These are phyloP conservation scores for Sebastiscus tertius DNA, from an alignment of 2,797 vertebrate species.

Conservation along the genomic window DNA sequence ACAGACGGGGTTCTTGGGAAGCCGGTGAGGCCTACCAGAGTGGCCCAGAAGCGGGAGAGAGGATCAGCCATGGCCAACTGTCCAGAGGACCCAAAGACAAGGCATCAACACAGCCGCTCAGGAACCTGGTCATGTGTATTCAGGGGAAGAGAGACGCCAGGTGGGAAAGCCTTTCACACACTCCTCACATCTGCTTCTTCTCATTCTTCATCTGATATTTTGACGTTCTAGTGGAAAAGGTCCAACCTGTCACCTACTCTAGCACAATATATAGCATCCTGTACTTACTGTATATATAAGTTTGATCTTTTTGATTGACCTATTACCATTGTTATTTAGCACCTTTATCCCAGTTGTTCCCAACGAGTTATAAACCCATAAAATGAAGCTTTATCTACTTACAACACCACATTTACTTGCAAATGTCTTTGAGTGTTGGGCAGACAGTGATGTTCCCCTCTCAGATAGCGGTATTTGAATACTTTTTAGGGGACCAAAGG, in stretches of 20 bases:
- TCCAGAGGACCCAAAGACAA: constrained; percentile 48
- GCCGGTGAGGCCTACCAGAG: background rate
- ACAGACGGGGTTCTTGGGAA: background rate
- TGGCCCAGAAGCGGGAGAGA: background rate
- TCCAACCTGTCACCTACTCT: background rate
- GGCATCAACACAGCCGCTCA: constrained; percentile 56
- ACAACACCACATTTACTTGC: background rate
- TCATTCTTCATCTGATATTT: background rate
- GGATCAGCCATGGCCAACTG: background rate
- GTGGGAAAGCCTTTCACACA: constrained; percentile 45
- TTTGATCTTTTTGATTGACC: background rate
- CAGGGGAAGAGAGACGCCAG: constrained; percentile 75
- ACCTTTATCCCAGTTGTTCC: background rate
- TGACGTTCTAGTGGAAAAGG: background rate
- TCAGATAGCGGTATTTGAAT: background rate
- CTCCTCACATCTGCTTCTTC: background rate
- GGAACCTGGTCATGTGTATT: constrained; percentile 66
- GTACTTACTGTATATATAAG: background rate
- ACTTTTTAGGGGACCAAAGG: background rate
- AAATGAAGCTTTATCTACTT: background rate
- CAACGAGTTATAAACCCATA: background rate
- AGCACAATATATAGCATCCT: background rate
- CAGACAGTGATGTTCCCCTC: background rate
- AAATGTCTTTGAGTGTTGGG: background rate
- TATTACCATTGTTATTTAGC: background rate